Conservation (phyloP, 2,797 vertebrate species). For the Arvicola amphibius region DNA sequence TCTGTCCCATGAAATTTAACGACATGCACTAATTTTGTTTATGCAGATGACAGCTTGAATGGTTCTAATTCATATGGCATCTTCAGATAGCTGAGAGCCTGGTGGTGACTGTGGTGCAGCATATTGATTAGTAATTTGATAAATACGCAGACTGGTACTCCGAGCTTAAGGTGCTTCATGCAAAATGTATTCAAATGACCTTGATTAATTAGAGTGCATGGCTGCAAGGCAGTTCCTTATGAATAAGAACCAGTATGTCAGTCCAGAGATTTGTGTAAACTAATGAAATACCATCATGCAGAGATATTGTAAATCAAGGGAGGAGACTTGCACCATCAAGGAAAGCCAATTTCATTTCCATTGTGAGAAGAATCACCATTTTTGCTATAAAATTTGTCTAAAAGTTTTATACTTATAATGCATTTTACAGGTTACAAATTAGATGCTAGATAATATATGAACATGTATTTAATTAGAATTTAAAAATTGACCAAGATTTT, state of each 20-base stretch:
- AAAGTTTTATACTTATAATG: background rate
- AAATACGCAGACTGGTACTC: slow-evolving; percentile 88
- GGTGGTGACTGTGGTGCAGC: slow-evolving; percentile 84
- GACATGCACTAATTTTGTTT: slow-evolving; percentile 81
- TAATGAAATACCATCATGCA: slow-evolving; percentile 73
- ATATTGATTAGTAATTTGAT: slow-evolving; percentile 91
- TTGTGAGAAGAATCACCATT: background rate
- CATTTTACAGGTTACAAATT: background rate
- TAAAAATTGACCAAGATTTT: background rate
- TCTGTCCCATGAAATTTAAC: slow-evolving; percentile 80
- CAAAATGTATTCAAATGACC: slow-evolving; percentile 90
- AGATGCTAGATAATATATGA: background rate
- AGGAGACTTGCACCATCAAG: background rate
- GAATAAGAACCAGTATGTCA: slow-evolving; percentile 79
- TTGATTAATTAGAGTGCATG: slow-evolving; percentile 86
- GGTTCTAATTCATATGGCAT: slow-evolving; percentile 86
- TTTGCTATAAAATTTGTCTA: background rate
- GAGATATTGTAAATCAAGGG: slow-evolving; percentile 8
- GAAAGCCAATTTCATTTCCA: background rate
- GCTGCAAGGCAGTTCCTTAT: slow-evolving; percentile 81
- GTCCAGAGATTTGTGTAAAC: slow-evolving; percentile 81
- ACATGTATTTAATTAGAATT: background rate
- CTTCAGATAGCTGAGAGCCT: slow-evolving; percentile 82
- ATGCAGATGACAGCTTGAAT: slow-evolving; percentile 82
- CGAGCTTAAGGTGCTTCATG: slow-evolving; percentile 86